Percentiles rank a stretch among this genome's conserved stretches.
phyloP scores from a whole-genome alignment of 2,888 invertebrate genomes.

The Acrobasis repandana region DNA sequence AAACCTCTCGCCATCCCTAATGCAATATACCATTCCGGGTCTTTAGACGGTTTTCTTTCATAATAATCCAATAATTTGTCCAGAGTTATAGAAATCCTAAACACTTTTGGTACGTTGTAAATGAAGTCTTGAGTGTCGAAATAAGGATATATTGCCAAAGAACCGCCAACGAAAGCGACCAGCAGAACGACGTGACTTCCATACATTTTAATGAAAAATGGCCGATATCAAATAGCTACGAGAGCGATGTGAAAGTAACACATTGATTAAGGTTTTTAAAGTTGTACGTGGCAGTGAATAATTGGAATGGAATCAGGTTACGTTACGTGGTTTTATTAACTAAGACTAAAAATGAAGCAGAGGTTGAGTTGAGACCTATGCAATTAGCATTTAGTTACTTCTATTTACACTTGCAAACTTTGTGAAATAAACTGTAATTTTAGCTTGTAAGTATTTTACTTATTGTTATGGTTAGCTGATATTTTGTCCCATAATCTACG shows the following conservation, averaged over 20 bases:
- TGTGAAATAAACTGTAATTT: no score
- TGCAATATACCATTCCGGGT: constrained; percentile 74
- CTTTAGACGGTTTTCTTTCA: constrained; percentile 74
- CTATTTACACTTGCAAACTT: no score
- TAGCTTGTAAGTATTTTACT: no score
- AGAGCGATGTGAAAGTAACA: constrained; percentile 9
- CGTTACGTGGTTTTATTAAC: constrained; percentile 9
- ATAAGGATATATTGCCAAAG: constrained; percentile 68
- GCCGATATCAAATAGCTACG: constrained; percentile 24
- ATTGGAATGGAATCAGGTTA: constrained; percentile 4
- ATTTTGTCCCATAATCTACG: no score
- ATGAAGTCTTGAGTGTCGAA: constrained; percentile 78
- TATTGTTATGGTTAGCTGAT: no score
- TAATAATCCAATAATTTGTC: constrained; percentile 71
- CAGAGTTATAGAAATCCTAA: constrained; percentile 67
- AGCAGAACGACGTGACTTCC: constrained; percentile 54
- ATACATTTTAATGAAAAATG: constrained; percentile 63
- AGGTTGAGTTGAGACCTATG: no score
- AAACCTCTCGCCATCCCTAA: constrained; percentile 66
- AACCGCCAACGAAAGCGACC: constrained; percentile 36
- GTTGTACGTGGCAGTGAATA: constrained; percentile 7
- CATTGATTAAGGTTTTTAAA: constrained; percentile 10
- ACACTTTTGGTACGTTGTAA: constrained; percentile 77
- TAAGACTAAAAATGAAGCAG: neutral
- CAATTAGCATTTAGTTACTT: no score